phyloP scores from a whole-genome alignment of 2,888 invertebrate species.

The Diaperis boleti region DNA sequence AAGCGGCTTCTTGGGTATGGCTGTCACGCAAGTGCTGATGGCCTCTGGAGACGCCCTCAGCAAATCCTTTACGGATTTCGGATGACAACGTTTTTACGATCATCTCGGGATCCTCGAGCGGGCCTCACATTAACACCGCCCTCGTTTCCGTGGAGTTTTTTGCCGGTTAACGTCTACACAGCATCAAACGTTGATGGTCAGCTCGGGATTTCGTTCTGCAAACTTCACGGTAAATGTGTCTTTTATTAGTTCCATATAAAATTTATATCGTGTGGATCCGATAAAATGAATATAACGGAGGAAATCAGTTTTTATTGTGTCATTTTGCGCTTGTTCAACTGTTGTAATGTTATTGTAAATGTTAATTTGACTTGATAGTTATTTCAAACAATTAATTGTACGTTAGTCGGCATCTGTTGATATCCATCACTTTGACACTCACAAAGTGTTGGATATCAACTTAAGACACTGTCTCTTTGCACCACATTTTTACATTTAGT shows the following conservation, averaged over 20 bases:
- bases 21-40: conserved; percentile 59
- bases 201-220: conserved; percentile 51
- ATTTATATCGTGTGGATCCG: conserved; percentile 32
- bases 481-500: too few species aligned
- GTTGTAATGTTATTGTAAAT: too few species aligned
- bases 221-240: conserved; percentile 55
- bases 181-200: conserved; percentile 57
- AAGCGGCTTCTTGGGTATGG: conserved; percentile 50
- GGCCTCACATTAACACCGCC: conserved; percentile 57
- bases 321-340: conserved; percentile 11
- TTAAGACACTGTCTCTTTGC: too few species aligned
- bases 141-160: conserved; percentile 47
- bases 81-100: conserved; percentile 63
- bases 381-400: too few species aligned
- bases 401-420: too few species aligned
- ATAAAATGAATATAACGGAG: conserved; percentile 33
- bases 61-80: conserved; percentile 62
- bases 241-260: conserved; percentile 53
- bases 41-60: conserved; percentile 57
- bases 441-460: too few species aligned
- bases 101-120: conserved; percentile 56
- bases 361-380: too few species aligned
- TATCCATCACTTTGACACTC: too few species aligned
- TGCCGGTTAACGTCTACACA: conserved; percentile 52
- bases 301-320: conserved; percentile 11